Evolutionary conservation across 2,113 vertebrate genomes (phyloP).

Genomic region (Cebidichthys violaceus): DNA sequence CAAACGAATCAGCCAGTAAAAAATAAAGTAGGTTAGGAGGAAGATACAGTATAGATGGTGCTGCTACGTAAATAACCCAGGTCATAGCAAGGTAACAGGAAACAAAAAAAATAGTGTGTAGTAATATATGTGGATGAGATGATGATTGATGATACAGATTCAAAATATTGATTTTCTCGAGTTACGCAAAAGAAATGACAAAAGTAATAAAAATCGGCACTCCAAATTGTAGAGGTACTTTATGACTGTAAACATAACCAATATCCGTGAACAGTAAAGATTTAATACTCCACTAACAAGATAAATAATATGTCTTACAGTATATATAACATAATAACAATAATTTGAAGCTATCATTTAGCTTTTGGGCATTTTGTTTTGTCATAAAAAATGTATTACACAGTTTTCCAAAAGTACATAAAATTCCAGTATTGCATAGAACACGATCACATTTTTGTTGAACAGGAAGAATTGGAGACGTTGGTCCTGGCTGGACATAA

Average conservation of each 20-base stretch:
- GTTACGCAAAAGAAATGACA: neutral
- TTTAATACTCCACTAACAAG: neutral
- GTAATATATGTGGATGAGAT: neutral
- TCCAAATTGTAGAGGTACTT: neutral
- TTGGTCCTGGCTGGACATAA: constrained; percentile 41
- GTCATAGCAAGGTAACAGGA: neutral
- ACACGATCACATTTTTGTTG: constrained; percentile 30
- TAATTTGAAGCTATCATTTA: neutral
- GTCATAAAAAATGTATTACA: neutral
- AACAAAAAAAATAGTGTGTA: neutral
- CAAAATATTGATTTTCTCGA: neutral
- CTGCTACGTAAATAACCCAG: neutral
- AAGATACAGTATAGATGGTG: neutral
- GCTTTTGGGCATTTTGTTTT: neutral
- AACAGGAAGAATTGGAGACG: constrained; percentile 59
- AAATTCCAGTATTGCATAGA: neutral
- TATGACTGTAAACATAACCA: constrained; percentile 4
- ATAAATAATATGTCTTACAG: neutral
- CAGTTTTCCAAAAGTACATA: neutral
- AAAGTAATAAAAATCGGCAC: neutral
- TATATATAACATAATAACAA: neutral
- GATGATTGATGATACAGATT: neutral
- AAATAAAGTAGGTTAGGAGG: neutral
- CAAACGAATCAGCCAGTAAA: neutral
- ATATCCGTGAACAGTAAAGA: neutral